Evolutionary conservation across 2,888 invertebrate genomes (phyloP), one percentile per base, ranked within the genome.

Genomic region (Choristoneura rosaceana): DNA sequence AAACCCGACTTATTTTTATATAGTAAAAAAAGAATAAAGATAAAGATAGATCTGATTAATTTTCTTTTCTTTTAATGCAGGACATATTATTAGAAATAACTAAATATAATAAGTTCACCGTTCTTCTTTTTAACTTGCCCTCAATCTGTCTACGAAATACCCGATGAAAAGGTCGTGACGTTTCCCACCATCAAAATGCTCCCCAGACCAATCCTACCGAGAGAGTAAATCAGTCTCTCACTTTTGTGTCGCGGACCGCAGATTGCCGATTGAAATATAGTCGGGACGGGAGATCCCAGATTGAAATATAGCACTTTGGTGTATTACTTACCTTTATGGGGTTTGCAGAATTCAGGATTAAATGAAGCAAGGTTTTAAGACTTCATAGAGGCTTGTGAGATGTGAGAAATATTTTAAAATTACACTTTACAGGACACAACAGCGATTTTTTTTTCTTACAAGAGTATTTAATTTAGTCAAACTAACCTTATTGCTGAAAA

Each of bases 231-330:
- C 52, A 66, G 47, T 15, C 60, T 45, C 50, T 52, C 61, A 61
- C 47, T 38, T 61, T 61, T 61, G 47, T 50, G 45, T 52, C 55
- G 17, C 55, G 12, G 15, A 4, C 55, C 34, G 5, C 33, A 15
- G 64, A 64, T 64, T 34, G 64, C 34, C 33, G 64, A 64, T 64
- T 50, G 64, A 64, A 50, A 64, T 64, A 64, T 50, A 10, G 64
- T 50, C 64, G n/a, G 7, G 34, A 50, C 64, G n/a, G 7, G 34
- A 50, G 34, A 34, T 34, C 15, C n/a, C 45, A 34, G 64, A 64
- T 64, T 64, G 64, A 64, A 64, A 64, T 64, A 64, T 34, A 15
- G 47, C 50, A 64, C 12, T 63, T 63, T 64, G 50, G 64, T 50
- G 50, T 50, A 64, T 64, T 64, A 64, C 64, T 64, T 33, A 7